A percentile compares a stretch with the other conserved stretches of the same genome.
These are phyloP conservation scores for Leptoclinus maculatus DNA, from an alignment of 2,797 vertebrate genomes.

Conservation along the genomic window DNA sequence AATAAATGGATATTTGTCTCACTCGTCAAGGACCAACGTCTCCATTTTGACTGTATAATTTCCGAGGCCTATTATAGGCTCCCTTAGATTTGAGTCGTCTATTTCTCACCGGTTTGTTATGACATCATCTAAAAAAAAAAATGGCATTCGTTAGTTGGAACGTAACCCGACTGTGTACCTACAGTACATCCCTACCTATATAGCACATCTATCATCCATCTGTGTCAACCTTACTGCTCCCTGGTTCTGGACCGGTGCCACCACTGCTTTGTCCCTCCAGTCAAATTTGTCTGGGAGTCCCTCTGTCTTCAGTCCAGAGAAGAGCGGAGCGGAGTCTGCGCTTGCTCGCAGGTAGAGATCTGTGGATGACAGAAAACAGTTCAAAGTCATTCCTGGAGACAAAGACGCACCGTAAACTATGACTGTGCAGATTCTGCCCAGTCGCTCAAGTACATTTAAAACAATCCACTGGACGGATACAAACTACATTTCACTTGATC, in stretches of 20 bases:
- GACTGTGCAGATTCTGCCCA: constrained; percentile 4
- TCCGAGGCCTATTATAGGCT: not conserved
- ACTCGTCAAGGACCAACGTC: too few species aligned
- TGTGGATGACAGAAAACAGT: constrained; percentile 60
- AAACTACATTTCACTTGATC: not conserved
- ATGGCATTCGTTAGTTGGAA: not conserved
- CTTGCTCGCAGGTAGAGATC: constrained; percentile 87
- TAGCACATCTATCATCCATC: not conserved
- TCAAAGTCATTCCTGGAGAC: constrained; percentile 20
- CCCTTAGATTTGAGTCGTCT: not conserved
- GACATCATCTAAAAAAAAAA: not conserved
- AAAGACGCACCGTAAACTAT: constrained; percentile 5
- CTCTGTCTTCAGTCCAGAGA: constrained; percentile 55
- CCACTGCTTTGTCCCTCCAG: constrained; percentile 90
- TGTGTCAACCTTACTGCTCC: constrained; percentile 80
- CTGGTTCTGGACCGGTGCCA: constrained; percentile 91
- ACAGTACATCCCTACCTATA: not conserved
- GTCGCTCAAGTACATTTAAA: not conserved
- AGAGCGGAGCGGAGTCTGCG: constrained; percentile 77
- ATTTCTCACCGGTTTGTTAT: not conserved
- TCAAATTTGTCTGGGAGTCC: constrained; percentile 88
- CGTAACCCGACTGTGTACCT: not conserved
- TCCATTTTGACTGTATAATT: not conserved
- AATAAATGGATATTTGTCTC: too few species aligned
- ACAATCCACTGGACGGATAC: not conserved